phyloP scores from a whole-genome alignment of 2,797 vertebrate species.

The Esox lucius region DNA sequence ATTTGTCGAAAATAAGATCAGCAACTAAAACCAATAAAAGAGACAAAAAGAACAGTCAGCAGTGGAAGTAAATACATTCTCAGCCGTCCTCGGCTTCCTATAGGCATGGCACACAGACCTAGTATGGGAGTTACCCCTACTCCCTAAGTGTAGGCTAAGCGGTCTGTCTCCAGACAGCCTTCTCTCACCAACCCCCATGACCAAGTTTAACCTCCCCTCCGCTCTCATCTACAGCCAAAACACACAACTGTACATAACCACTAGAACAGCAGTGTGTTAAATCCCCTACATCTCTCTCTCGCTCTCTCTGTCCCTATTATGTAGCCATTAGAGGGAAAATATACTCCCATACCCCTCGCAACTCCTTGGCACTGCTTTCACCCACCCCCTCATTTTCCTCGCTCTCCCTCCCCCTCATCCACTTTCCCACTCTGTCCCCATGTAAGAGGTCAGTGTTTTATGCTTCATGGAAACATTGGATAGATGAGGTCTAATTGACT shows the following conservation, averaged over 20 bases:
- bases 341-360: background rate
- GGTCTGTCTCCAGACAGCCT: background rate
- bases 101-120: too few species aligned
- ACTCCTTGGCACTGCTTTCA: background rate
- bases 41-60: conserved; percentile 39
- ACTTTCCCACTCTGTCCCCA: conserved; percentile 31
- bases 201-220: background rate
- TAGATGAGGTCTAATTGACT: conserved; percentile 65
- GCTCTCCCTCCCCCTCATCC: background rate
- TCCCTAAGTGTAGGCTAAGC: background rate
- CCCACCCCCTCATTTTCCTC: background rate
- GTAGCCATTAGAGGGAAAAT: background rate
- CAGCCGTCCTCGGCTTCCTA: too few species aligned
- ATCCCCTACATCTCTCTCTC: background rate
- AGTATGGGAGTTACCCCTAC: conserved; percentile 27
- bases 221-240: background rate
- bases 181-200: background rate
- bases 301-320: background rate
- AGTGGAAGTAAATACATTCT: too few species aligned
- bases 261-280: background rate
- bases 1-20: conserved; percentile 80
- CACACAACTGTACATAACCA: background rate
- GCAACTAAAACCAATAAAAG: conserved; percentile 70
- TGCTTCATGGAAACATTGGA: conserved; percentile 64
- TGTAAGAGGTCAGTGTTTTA: conserved; percentile 60